Base-by-base conservation (phyloP, 2,113 vertebrate species). In the Mixornis gularis region DNA sequence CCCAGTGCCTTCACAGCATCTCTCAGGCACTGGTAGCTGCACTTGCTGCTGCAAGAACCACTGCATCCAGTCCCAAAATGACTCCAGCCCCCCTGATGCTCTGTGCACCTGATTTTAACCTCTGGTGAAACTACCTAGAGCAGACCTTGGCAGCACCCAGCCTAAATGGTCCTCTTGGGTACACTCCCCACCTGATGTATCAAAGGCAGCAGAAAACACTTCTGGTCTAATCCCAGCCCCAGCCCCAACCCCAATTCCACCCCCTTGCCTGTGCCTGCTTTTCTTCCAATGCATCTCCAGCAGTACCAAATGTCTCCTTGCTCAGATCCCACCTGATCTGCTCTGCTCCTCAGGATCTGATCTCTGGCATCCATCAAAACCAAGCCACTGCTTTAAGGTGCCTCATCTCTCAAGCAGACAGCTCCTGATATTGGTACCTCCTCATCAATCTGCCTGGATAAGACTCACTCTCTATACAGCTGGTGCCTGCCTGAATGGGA, bases 401-500 rank as follows among this genome's bases (percentile, higher is more conserved):
- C 24, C 72, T 78, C 95, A 74, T 88, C 60, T 29, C 48, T 81
- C 89, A 81, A 40, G 83, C 56, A 90, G 86, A 38, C 89, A 86
- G 73, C 55, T 90, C 48, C 36, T 83, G 40, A 8, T 84, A 41
- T 36, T 55, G 36, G 38, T 32, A 48, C 72, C 32, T 63, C 72
- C 72, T 90, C 83, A 93, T 92, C 86, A 62, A 30, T 90, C 93
- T 94, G 56, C 68, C 73, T 46, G 79, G 20, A 34, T 60, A 76
- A 78, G 56, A 40, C 22, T 29, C 40, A 32, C 56, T 36, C 90
- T 71, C 49, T 36, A 4, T 41, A 21, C 26, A 89, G 41, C 41
- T 3, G 0, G 29, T 59, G 30, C 43, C 78, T 48, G 48, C 52
- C 69, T 81, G 79, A 71, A 27, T 25, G 27, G 48, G 25, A 17